Percentiles rank a stretch among this genome's conserved stretches.
Conservation (phyloP, 2,797 vertebrate species). For the Percopsis omiscomaycus region DNA sequence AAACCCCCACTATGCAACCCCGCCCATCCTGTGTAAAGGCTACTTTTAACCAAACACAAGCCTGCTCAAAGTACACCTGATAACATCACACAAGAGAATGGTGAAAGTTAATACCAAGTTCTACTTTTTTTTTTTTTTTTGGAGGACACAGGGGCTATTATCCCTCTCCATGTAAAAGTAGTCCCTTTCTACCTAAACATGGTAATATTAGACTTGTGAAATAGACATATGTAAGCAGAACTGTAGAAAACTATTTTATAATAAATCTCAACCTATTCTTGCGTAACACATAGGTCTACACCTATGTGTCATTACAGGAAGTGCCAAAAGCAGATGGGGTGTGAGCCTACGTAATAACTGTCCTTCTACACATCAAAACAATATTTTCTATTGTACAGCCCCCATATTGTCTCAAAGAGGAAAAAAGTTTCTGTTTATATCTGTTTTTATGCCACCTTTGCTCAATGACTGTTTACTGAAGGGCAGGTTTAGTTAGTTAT, state of each 20-base stretch:
- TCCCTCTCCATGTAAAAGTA: conserved; percentile 26
- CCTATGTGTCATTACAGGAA: background rate
- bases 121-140: conserved; percentile 3
- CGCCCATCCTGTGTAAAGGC: conserved; percentile 52
- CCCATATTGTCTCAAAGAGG: background rate
- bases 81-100: conserved; percentile 55
- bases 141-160: conserved; percentile 14
- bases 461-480: conserved; percentile 3
- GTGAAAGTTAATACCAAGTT: conserved; percentile 58
- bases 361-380: conserved; percentile 6
- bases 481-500: background rate
- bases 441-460: background rate
- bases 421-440: background rate
- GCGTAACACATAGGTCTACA: background rate
- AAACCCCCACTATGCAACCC: conserved; percentile 60
- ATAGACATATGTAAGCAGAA: too few relatives aligned
- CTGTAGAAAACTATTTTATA: conserved; percentile 16
- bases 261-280: conserved; percentile 10
- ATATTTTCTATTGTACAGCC: conserved; percentile 12
- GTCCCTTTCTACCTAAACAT: background rate
- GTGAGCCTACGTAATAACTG: background rate
- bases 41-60: conserved; percentile 66
- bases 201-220: background rate
- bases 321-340: background rate
- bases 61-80: conserved; percentile 75